These are phyloP conservation scores for Dione vanillae DNA, from an alignment of 2,888 invertebrate species.

Conservation along the genomic window DNA sequence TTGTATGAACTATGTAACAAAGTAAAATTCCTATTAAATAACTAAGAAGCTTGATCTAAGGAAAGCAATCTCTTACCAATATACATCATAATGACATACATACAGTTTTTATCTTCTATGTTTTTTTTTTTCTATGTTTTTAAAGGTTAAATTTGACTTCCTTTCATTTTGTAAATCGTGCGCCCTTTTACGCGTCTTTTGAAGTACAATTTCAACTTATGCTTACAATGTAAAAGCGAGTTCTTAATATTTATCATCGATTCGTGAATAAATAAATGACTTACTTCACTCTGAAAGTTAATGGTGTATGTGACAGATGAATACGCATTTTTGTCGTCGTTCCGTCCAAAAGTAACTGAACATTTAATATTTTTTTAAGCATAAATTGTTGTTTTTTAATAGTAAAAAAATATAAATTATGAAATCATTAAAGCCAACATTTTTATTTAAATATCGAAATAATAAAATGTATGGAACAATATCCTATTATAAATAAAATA, in stretches of 20 bases:
- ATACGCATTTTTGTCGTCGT: background rate
- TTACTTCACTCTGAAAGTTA: conserved; percentile 1
- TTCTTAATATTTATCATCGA: background rate
- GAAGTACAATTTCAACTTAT: too few species aligned
- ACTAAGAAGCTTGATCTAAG: too few species aligned
- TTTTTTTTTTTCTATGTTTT: too few species aligned
- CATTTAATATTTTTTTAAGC: background rate
- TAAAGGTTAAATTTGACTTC: too few species aligned
- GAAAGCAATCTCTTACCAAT: too few species aligned
- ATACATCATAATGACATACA: too few species aligned
- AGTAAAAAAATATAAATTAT: too few species aligned
- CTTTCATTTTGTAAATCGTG: too few species aligned
- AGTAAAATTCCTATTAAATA: background rate
- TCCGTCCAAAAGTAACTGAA: background rate
- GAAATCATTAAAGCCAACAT: background rate
- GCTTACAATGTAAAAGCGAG: background rate
- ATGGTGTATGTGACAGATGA: conserved; percentile 1
- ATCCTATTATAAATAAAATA: too few species aligned
- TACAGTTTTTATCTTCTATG: too few species aligned
- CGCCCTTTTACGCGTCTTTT: too few species aligned
- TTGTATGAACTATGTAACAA: background rate
- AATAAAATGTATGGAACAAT: too few species aligned
- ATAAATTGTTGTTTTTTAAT: background rate
- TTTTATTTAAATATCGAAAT: background rate
- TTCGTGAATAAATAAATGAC: background rate